A percentile compares a stretch with the other conserved stretches of the same genome.
Conservation (phyloP, 2,113 vertebrate genomes). For the Hippocampus guttulatus region DNA sequence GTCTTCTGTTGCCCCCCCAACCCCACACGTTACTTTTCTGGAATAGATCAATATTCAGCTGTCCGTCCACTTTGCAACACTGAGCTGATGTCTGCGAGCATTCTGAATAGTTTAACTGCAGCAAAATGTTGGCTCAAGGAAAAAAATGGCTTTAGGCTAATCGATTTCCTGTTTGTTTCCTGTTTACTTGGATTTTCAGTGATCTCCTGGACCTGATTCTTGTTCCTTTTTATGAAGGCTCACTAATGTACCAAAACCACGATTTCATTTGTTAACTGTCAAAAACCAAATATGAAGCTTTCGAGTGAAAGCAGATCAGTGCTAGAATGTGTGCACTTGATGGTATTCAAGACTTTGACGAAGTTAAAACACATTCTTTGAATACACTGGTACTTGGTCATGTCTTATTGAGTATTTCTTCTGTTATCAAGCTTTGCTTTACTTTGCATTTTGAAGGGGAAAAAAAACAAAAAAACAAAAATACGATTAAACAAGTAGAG, state of each 20-base stretch:
- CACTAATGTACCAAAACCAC: constrained; percentile 50
- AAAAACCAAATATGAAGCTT: constrained; percentile 47
- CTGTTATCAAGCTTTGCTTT: constrained; percentile 32
- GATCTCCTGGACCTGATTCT: constrained; percentile 31
- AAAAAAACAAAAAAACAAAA: constrained; percentile 20
- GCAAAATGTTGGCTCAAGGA: constrained; percentile 35
- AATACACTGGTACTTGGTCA: constrained; percentile 54
- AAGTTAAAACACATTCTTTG: constrained; percentile 16
- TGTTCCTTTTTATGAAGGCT: constrained; percentile 25
- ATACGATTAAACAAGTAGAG: constrained; percentile 15
- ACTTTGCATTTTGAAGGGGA: constrained; percentile 29
- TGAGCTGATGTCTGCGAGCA: constrained; percentile 45
- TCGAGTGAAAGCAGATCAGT: constrained; percentile 31
- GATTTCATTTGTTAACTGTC: constrained; percentile 26
- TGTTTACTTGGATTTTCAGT: constrained; percentile 44
- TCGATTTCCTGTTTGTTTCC: constrained; percentile 42
- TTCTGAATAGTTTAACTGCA: constrained; percentile 41
- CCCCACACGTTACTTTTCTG: constrained; percentile 38
- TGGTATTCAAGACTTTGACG: constrained; percentile 24
- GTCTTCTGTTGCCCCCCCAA: constrained; percentile 46
- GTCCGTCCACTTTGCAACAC: constrained; percentile 64
- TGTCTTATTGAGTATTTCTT: constrained; percentile 37
- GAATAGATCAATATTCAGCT: constrained; percentile 51
- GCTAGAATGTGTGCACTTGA: constrained; percentile 23
- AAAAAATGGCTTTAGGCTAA: constrained; percentile 34